Evolutionary conservation across 1,140 invertebrate species (phyloP).

Genomic region (Hesperophylax magnus): DNA sequence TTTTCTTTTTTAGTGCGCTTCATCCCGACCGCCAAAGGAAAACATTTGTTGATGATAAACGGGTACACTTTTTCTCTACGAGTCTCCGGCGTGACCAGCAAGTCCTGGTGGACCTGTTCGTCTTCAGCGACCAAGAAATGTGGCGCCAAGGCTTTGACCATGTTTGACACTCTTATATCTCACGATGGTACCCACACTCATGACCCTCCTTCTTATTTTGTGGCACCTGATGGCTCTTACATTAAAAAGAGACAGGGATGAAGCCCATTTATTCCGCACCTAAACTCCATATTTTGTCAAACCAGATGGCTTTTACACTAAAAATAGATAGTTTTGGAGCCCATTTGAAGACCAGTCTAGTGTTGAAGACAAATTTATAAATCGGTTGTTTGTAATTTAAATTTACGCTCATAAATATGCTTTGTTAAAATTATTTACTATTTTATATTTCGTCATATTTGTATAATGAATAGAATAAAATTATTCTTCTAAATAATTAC

Average conservation of each 20-base stretch:
- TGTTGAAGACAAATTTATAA: too few relatives aligned
- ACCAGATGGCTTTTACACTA: too few relatives aligned
- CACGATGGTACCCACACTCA: neutral
- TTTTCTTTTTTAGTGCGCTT: neutral
- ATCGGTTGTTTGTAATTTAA: too few relatives aligned
- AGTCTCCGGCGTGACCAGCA: neutral
- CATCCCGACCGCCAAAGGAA: slow-evolving; percentile 21
- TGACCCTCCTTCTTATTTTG: neutral
- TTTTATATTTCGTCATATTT: too few relatives aligned
- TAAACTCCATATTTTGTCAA: neutral
- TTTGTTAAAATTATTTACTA: too few relatives aligned
- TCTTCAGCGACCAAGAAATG: neutral
- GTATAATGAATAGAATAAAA: too few relatives aligned
- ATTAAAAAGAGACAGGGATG: neutral
- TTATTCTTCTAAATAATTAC: too few relatives aligned
- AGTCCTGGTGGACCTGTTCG: slow-evolving; percentile 21
- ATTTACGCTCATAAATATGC: too few relatives aligned
- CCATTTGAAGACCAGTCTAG: too few relatives aligned
- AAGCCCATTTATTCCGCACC: neutral
- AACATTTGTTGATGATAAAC: slow-evolving; percentile 27
- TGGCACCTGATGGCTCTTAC: neutral
- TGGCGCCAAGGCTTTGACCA: neutral
- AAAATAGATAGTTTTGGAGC: neutral
- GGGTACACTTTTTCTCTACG: slow-evolving; percentile 26
- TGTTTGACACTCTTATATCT: neutral